A percentile compares a stretch with the other conserved stretches of the same genome.
phyloP scores from a whole-genome alignment of 2,113 vertebrate species.

The Pelobates fuscus region DNA sequence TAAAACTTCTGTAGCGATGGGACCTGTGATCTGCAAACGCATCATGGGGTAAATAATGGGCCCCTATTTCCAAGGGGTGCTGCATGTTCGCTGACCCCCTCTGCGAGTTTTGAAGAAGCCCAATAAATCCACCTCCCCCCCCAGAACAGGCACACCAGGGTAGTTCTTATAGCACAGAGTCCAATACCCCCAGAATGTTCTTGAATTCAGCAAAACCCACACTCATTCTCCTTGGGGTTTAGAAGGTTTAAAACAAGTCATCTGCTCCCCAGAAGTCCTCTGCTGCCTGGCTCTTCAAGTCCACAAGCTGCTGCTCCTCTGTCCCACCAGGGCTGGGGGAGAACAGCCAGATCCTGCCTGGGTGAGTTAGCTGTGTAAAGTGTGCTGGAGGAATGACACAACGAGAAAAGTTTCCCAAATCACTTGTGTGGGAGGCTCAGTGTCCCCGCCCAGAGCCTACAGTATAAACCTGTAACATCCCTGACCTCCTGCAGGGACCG shows the following conservation, averaged over 20 bases:
- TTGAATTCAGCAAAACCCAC: neutral
- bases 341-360: neutral
- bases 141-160: neutral
- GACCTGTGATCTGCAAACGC: conserved; percentile 84
- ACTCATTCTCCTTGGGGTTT: conserved; percentile 25
- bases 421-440: conserved; percentile 35
- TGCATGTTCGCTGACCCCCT: conserved; percentile 72
- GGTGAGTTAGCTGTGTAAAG: neutral
- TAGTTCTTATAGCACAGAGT: neutral
- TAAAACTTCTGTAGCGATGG: conserved; percentile 95
- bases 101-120: no score
- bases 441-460: conserved; percentile 54
- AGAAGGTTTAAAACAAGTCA: no score
- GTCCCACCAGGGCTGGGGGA: neutral
- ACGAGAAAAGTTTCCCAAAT: conserved; percentile 46
- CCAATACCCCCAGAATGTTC: neutral
- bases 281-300: neutral
- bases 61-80: conserved; percentile 84
- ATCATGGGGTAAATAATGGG: conserved; percentile 83
- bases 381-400: conserved; percentile 33
- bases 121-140: neutral
- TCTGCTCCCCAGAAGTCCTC: neutral
- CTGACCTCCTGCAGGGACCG: conserved; percentile 41
- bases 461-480: conserved; percentile 54
- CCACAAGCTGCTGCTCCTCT: neutral